phyloP scores from a whole-genome alignment of 2,113 vertebrate species.

The Callionymus lyra region DNA sequence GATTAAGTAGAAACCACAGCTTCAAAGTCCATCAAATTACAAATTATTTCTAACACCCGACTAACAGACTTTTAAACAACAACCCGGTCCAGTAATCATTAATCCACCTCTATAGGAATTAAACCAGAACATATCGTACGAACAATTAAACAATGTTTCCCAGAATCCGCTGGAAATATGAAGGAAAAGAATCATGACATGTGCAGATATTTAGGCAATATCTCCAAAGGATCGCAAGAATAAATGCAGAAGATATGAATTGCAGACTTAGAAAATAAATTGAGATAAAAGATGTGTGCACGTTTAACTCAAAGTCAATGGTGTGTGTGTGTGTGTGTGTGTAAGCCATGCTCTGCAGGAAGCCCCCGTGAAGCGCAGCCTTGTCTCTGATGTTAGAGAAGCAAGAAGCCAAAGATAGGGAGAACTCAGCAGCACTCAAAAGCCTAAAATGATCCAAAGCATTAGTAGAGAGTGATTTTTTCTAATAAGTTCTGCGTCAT shows the following conservation, averaged over 20 bases:
- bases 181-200: slow-evolving; percentile 18
- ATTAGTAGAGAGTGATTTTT: slow-evolving; percentile 50
- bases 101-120: no score
- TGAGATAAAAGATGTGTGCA: neutral
- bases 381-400: slow-evolving; percentile 30
- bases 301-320: neutral
- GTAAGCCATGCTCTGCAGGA: slow-evolving; percentile 47
- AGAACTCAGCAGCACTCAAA: slow-evolving; percentile 25
- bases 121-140: no score
- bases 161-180: neutral
- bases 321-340: slow-evolving; percentile 20
- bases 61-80: no score
- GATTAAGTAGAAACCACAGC: no score
- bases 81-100: no score
- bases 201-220: neutral
- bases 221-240: slow-evolving; percentile 5
- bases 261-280: slow-evolving; percentile 11
- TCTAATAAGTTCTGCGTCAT: slow-evolving; percentile 47
- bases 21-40: no score
- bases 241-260: slow-evolving; percentile 6
- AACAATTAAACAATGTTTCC: no score
- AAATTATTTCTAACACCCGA: no score
- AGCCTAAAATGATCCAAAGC: slow-evolving; percentile 13
- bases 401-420: slow-evolving; percentile 29
- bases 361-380: slow-evolving; percentile 30